Base-by-base conservation (phyloP, 2,888 invertebrate species). In the Platycheirus rosarum region DNA sequence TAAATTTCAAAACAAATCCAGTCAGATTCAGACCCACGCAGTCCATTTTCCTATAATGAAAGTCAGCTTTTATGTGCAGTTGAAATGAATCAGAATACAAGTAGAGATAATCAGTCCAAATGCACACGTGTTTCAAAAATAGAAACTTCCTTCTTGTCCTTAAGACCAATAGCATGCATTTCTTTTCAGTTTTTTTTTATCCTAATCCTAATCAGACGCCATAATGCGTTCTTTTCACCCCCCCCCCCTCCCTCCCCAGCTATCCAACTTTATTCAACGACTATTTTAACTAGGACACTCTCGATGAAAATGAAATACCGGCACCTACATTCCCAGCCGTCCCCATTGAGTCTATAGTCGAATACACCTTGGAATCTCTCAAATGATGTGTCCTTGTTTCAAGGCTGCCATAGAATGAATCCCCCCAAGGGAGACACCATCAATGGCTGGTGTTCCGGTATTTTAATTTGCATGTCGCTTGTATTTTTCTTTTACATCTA, bases 381-480 rank as follows among this genome's bases (percentile, higher is more conserved):
- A n/a, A 18, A 42, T 32, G 53, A 44, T 68, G 51, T 35, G 51
- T 35, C 76, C 68, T 40, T 29, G 14, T 23, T 53, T 60, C 51
- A 42, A 57, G 55, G 63, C 14, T 18, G 13, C 49, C 20, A 65
- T 26, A 26, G 32, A 44, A 76, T 55, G 26, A 55, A 18, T 8
- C 16, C 44, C n/a, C 23, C 40, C 0, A 29, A 35, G 42, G 49
- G 32, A 46, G 18, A 44, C n/a, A n/a, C 60, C 40, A 42, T 23
- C 14, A 40, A n/a, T 51, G 62, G 55, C 26, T 63, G 46, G 73
- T 49, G 35, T 79, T 79, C 74, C 74, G 79, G 74, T 69, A 79
- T 79, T 79, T 79, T 79, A 79, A 79, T 79, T 79, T 79, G 79
- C 20, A 63, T 65, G 48, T 69, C 63, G 42, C 35, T 79, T 78